phyloP scores from a whole-genome alignment of 1,140 invertebrate species.

The Bilobella aurantiaca region DNA sequence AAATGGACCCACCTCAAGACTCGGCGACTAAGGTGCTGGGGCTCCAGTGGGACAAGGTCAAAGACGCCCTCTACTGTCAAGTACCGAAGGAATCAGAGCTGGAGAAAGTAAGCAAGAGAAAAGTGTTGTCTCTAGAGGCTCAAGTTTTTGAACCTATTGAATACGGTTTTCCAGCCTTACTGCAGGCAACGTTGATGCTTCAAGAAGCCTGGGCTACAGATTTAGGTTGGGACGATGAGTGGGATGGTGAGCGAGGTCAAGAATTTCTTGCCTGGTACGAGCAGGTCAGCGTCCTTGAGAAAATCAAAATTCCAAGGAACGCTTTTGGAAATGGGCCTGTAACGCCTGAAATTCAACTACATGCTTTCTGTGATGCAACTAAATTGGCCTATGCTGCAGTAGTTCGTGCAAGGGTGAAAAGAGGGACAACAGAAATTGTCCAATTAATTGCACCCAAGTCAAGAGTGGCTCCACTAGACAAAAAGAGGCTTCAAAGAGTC shows the following conservation, averaged over 20 bases:
- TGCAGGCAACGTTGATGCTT: neutral
- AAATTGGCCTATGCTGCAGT: slow-evolving; percentile 12
- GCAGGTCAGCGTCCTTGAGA: neutral
- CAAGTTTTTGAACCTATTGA: slow-evolving; percentile 5
- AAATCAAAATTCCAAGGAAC: neutral
- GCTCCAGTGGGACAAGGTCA: neutral
- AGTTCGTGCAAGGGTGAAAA: neutral
- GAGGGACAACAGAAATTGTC: neutral
- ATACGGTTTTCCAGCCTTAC: neutral
- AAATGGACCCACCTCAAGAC: neutral
- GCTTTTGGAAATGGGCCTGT: neutral
- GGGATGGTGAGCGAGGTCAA: neutral
- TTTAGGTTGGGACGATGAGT: neutral
- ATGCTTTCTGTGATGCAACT: slow-evolving; percentile 9
- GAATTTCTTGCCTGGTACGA: neutral
- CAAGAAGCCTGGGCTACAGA: neutral
- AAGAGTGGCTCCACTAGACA: slow-evolving; percentile 12
- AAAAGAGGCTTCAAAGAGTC: too few species aligned
- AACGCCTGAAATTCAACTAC: slow-evolving; percentile 8
- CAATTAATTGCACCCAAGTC: slow-evolving; percentile 10
- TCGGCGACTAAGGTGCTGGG: neutral
- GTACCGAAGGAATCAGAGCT: neutral
- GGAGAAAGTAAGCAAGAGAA: neutral
- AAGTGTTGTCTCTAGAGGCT: neutral
- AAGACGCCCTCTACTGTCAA: neutral